Base-by-base conservation (phyloP, 2,797 vertebrate species). In the Catostomus latipinnis region DNA sequence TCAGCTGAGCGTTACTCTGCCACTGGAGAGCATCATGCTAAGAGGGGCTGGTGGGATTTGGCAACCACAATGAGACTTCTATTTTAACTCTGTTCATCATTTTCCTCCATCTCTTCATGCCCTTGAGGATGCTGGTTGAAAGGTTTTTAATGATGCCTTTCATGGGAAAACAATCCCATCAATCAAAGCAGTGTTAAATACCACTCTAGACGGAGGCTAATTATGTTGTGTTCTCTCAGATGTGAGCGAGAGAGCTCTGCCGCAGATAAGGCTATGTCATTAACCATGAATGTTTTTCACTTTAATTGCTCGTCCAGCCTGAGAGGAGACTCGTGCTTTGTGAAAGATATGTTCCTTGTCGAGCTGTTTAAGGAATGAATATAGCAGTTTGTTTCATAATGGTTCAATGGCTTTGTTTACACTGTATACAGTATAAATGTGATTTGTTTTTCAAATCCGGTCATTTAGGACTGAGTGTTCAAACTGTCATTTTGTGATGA, bases 21-120 rank as follows among this genome's bases (percentile, higher is more conserved):
- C 48, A 48, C 71, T 63, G 67, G 45, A 68, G 71, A 63, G 12
- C 4, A n/a, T 63, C 45, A 49, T 4, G 72, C 54, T 53, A 34
- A 18, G 11, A 57, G 56, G 74, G 12, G 5, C 11, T 74, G 58
- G 14, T 67, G 53, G 60, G 70, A 66, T 48, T 34, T 68, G 12
- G 66, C 45, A 75, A 62, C 22, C 74, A 43, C 65, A 60, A 56
- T 68, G 78, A 65, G 78, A 54, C 16, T 62, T 48, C 11, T 2
- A 53, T 66, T 50, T 49, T 13, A 79, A 34, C n/a, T 11, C 9
- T 18, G 34, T 43, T 83, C 63, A 61, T 76, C n/a, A 78, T 86
- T 83, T 83, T 56, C 81, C 85, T 80, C 76, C 82, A 81, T 82
- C 67, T 79, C 72, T 90, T 85, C 87, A 87, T 88, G 86, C 83